Evolutionary conservation across 2,113 vertebrate species (phyloP).

Genomic region (Syngnathoides biaculeatus): DNA sequence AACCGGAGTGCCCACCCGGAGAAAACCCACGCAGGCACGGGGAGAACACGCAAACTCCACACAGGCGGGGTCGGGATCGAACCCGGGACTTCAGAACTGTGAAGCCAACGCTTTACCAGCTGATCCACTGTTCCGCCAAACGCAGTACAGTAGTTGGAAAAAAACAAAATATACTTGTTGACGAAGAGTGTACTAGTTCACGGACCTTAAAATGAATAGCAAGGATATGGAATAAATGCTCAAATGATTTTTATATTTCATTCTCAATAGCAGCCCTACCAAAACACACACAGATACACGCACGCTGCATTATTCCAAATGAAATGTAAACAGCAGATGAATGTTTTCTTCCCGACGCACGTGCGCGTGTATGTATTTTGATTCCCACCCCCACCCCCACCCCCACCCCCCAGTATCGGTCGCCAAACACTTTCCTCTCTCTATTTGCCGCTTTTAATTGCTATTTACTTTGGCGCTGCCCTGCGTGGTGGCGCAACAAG

Average conservation of each 20-base stretch:
- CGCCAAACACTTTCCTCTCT: constrained; percentile 51
- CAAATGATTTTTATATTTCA: constrained; percentile 51
- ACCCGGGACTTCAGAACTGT: no score
- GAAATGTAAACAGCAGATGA: constrained; percentile 42
- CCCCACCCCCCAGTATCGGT: constrained; percentile 62
- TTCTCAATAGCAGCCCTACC: constrained; percentile 12
- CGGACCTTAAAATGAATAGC: background rate
- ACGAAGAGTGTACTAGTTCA: no score
- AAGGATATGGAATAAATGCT: background rate
- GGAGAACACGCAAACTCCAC: no score
- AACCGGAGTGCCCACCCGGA: no score
- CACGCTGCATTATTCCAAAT: constrained; percentile 61
- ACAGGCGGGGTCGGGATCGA: no score
- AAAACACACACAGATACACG: constrained; percentile 14
- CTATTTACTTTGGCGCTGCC: constrained; percentile 20
- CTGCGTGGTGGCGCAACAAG: constrained; percentile 1
- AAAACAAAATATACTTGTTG: background rate
- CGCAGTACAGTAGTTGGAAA: no score
- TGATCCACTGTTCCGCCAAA: no score
- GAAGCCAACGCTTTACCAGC: no score
- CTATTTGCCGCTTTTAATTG: constrained; percentile 37
- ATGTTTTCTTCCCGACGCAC: constrained; percentile 16
- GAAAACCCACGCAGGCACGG: no score
- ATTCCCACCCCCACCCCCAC: constrained; percentile 3
- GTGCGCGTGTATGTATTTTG: constrained; percentile 14